Conservation (phyloP, 1,140 invertebrate genomes). For the Brachystomella parvula region DNA sequence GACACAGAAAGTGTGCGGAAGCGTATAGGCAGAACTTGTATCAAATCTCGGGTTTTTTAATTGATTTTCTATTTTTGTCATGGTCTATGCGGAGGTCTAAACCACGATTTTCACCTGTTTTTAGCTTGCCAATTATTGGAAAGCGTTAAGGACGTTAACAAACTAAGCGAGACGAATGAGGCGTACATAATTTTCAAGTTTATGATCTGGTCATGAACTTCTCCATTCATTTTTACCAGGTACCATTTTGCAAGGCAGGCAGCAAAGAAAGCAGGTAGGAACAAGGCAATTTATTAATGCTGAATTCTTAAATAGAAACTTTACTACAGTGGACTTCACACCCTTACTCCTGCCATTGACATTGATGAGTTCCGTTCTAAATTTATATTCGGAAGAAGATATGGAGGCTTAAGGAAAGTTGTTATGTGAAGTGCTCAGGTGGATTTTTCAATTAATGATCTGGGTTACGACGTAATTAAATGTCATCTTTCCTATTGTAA, state of each 20-base stretch:
- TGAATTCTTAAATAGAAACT: too few species aligned
- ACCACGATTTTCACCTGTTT: neutral
- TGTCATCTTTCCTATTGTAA: slow-evolving; percentile 5
- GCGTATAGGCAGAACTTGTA: neutral
- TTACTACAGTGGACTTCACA: neutral
- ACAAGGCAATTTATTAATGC: neutral
- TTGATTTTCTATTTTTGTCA: too few species aligned
- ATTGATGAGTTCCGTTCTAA: neutral
- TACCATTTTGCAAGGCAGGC: neutral
- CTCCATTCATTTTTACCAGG: neutral
- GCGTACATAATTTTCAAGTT: neutral
- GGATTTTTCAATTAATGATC: neutral
- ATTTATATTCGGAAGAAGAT: neutral
- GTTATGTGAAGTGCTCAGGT: too few species aligned
- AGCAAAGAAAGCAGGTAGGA: neutral
- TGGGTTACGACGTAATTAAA: slow-evolving; percentile 1
- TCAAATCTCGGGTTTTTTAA: neutral
- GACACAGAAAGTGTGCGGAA: neutral
- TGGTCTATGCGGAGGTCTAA: neutral
- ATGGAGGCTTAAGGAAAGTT: neutral
- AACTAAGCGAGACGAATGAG: neutral
- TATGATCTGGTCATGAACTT: neutral
- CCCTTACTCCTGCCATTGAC: neutral
- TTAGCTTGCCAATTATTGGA: neutral
- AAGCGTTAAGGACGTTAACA: neutral